Percentiles rank a stretch among this genome's conserved stretches.
phyloP scores from a whole-genome alignment of 2,113 vertebrate genomes.

The Chionodraco myersi region DNA sequence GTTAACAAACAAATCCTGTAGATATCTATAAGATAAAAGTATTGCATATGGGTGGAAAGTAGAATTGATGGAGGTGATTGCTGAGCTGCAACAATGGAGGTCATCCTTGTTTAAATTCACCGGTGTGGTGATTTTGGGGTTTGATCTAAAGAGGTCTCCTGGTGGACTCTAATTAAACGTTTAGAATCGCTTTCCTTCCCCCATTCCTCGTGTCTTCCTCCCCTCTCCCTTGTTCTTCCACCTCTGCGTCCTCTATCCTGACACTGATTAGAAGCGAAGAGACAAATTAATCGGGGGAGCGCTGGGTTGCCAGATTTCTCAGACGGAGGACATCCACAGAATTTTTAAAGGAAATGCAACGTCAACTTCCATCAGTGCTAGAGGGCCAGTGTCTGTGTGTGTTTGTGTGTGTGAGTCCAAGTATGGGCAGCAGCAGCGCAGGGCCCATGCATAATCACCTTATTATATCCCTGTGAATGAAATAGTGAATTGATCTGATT shows the following conservation, averaged over 20 bases:
- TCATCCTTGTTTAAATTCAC: constrained; percentile 5
- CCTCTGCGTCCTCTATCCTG: constrained; percentile 58
- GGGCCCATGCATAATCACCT: constrained; percentile 79
- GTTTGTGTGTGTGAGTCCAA: constrained; percentile 1
- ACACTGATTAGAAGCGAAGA: constrained; percentile 83
- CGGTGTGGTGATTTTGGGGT: constrained; percentile 22
- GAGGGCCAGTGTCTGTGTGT: constrained; percentile 37
- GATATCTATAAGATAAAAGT: neutral
- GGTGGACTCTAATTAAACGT: constrained; percentile 57
- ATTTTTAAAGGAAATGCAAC: constrained; percentile 79
- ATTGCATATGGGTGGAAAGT: neutral
- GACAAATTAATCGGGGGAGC: constrained; percentile 81
- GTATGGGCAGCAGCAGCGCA: constrained; percentile 35
- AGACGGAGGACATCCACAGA: constrained; percentile 76
- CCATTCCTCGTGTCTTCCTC: constrained; percentile 28
- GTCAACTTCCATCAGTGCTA: constrained; percentile 76
- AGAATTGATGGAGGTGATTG: neutral
- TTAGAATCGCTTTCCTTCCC: constrained; percentile 34
- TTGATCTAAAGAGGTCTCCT: constrained; percentile 46
- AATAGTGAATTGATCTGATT: constrained; percentile 80
- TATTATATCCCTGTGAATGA: constrained; percentile 80
- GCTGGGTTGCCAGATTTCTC: constrained; percentile 71
- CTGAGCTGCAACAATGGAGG: constrained; percentile 16
- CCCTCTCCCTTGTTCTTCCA: constrained; percentile 9
- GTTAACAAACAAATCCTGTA: neutral